A percentile compares a stretch with the other conserved stretches of the same genome.
Conservation (phyloP, 2,113 vertebrate genomes). For the Gopherus evgoodei region DNA sequence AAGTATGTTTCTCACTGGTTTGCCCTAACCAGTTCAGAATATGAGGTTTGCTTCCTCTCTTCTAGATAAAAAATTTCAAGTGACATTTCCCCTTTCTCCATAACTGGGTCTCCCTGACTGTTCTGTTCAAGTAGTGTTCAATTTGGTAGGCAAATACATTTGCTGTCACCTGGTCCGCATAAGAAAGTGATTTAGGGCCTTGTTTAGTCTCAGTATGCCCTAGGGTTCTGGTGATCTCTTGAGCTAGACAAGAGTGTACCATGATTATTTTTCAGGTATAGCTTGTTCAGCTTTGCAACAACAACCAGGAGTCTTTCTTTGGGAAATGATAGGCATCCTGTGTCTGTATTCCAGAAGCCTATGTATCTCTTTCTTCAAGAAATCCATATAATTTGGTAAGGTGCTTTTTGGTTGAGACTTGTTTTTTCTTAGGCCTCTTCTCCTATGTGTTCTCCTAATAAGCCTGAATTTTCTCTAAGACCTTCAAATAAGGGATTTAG, state of each 20-base stretch:
- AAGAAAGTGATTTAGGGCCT: not conserved
- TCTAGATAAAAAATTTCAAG: rapidly evolving
- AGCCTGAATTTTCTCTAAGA: rapidly evolving
- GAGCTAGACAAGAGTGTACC: not conserved
- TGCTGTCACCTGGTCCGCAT: not conserved
- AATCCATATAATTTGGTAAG: not conserved
- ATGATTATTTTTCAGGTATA: not conserved
- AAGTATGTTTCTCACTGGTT: not conserved
- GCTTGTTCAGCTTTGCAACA: not conserved
- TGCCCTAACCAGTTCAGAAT: not conserved
- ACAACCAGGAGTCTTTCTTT: not conserved
- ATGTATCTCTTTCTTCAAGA: not conserved
- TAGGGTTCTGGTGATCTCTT: not conserved
- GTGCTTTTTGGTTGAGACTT: not conserved
- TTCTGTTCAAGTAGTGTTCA: not conserved
- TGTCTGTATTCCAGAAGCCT: no score
- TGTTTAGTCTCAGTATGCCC: not conserved
- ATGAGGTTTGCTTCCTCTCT: not conserved
- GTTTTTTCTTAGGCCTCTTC: not conserved
- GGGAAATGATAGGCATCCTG: not conserved
- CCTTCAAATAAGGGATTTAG: not conserved
- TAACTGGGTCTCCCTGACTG: not conserved
- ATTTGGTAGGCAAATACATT: not conserved
- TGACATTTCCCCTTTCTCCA: not conserved
- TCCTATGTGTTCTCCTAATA: not conserved